A percentile compares a stretch with the other conserved stretches of the same genome.
phyloP scores from a whole-genome alignment of 2,113 vertebrate species.

The Psephotus haematonotus region DNA sequence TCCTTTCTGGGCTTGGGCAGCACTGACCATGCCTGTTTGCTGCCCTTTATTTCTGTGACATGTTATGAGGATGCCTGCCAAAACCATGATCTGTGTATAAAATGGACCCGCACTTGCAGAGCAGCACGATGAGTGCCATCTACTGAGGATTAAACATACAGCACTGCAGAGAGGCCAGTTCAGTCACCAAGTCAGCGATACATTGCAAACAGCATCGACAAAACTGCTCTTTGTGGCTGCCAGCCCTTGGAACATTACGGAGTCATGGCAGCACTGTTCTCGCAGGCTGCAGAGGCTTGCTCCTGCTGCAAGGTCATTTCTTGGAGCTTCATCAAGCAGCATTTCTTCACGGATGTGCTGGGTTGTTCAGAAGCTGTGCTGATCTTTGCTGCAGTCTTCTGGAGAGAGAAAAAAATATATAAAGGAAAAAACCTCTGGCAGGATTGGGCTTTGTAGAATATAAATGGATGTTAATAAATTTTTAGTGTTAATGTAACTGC shows the following conservation, averaged over 20 bases:
- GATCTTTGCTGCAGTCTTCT: neutral
- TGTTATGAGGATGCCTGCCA: neutral
- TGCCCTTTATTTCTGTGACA: neutral
- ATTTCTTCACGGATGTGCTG: neutral
- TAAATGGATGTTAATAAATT: slow-evolving; percentile 27
- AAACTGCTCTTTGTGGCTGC: neutral
- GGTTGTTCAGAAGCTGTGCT: neutral
- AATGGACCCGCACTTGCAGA: neutral
- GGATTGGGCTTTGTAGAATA: slow-evolving; percentile 23
- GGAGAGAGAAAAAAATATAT: neutral
- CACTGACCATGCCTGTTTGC: accelerated
- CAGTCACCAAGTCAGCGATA: accelerated
- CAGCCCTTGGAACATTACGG: neutral
- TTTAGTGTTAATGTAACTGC: slow-evolving; percentile 33
- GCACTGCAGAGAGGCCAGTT: neutral
- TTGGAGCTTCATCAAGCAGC: neutral
- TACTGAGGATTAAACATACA: neutral
- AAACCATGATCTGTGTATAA: neutral
- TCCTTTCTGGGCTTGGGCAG: neutral
- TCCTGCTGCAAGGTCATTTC: neutral
- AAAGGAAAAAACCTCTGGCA: neutral
- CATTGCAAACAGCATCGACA: accelerated
- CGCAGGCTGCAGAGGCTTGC: neutral
- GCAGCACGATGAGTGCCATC: neutral
- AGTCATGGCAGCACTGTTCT: neutral